phyloP scores from a whole-genome alignment of 2,888 invertebrate species.

The Aporophyla lueneburgensis region DNA sequence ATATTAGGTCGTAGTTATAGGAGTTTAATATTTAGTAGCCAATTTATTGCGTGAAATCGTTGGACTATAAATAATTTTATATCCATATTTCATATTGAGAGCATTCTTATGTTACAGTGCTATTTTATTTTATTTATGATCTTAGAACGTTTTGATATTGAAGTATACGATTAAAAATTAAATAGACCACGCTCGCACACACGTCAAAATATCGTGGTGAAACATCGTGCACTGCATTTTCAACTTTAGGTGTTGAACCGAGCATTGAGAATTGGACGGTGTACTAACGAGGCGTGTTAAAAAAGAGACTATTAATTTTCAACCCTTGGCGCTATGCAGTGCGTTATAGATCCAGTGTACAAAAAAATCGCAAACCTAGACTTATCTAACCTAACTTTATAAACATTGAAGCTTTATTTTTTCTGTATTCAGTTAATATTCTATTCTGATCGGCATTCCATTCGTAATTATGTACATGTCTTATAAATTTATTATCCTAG shows the following conservation, averaged over 20 bases:
- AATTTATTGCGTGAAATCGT: conserved; percentile 41
- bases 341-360: no score
- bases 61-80: conserved; percentile 18
- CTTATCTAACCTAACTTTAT: background rate
- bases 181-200: no score
- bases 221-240: no score
- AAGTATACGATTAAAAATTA: conserved; percentile 2
- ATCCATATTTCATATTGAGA: conserved; percentile 30
- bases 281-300: no score
- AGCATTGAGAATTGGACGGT: no score
- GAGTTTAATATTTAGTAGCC: conserved; percentile 46
- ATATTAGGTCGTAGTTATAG: conserved; percentile 18
- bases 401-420: background rate
- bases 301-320: no score
- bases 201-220: no score
- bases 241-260: no score
- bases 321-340: no score
- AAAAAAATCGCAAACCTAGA: no score
- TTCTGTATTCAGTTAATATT: background rate
- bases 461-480: conserved; percentile 1
- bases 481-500: background rate
- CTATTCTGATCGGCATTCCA: conserved; percentile 3
- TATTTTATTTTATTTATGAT: conserved; percentile 16
- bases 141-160: background rate
- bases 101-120: conserved; percentile 19